Evolutionary conservation across 2,113 vertebrate genomes (phyloP).

Genomic region (Thomomys bottae): DNA sequence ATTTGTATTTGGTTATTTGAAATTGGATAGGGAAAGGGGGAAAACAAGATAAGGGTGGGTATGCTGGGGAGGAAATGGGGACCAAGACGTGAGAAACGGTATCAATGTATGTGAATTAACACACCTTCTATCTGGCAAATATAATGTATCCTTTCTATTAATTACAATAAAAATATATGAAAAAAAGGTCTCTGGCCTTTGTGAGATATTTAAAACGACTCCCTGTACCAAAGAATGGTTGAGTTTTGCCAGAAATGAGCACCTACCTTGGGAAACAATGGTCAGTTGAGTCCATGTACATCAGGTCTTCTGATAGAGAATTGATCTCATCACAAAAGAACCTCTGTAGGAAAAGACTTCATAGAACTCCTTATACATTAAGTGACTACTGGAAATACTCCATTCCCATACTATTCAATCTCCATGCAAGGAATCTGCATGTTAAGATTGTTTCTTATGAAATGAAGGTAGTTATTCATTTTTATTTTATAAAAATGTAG

Average conservation of each 20-base stretch:
- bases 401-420: background rate
- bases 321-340: conserved; percentile 44
- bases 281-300: conserved; percentile 25
- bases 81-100: too few relatives aligned
- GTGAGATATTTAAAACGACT: background rate
- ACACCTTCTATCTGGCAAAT: too few relatives aligned
- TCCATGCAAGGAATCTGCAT: background rate
- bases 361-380: conserved; percentile 33
- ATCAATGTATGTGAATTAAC: too few relatives aligned
- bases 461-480: background rate
- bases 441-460: background rate
- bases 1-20: too few relatives aligned
- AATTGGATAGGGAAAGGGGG: too few relatives aligned
- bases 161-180: too few relatives aligned
- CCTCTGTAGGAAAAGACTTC: conserved; percentile 30
- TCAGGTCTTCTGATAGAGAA: conserved; percentile 38
- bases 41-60: too few relatives aligned
- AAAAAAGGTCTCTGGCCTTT: background rate
- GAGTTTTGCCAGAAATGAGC: background rate
- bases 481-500: background rate
- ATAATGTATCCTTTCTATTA: too few relatives aligned
- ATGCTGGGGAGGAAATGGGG: too few relatives aligned
- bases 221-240: background rate
- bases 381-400: conserved; percentile 14
- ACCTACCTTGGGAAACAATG: background rate